Evolutionary conservation across 2,797 vertebrate genomes (phyloP).

Genomic region (Taeniopygia guttata): DNA sequence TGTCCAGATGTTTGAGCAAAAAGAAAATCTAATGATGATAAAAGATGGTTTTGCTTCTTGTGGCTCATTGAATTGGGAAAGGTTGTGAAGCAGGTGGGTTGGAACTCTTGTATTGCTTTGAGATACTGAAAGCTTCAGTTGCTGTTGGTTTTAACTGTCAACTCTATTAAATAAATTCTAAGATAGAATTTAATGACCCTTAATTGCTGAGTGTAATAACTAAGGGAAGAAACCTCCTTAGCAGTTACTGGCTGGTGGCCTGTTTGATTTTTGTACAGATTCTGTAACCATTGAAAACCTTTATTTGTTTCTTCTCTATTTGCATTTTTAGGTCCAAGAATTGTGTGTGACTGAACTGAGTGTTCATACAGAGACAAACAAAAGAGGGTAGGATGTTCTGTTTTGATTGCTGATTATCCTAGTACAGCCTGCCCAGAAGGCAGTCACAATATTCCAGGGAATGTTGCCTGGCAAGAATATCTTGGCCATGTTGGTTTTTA

Average conservation of each 20-base stretch:
- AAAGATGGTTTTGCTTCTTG: not conserved
- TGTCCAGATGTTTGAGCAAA: not conserved
- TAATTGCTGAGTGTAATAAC: not conserved
- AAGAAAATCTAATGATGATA: not conserved
- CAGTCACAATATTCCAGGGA: not conserved
- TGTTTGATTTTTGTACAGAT: not conserved
- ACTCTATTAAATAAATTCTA: not conserved
- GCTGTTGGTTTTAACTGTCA: not conserved
- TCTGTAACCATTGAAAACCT: not conserved
- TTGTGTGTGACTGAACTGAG: conserved; percentile 31
- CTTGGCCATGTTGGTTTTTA: not conserved
- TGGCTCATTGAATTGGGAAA: not conserved
- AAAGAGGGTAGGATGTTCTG: conserved; percentile 58
- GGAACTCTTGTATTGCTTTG: not conserved
- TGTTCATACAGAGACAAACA: conserved; percentile 10
- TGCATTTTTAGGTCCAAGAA: conserved; percentile 67
- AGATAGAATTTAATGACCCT: not conserved
- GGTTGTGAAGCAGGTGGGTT: not conserved
- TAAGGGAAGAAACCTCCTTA: not conserved
- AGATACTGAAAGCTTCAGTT: not conserved
- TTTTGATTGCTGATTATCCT: not conserved
- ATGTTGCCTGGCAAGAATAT: not conserved
- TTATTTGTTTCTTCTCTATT: not conserved
- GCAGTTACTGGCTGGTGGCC: not conserved
- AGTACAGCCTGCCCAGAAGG: not conserved